Evolutionary conservation across 2,888 invertebrate species (phyloP).

Genomic region (Mactromeris polynyma): DNA sequence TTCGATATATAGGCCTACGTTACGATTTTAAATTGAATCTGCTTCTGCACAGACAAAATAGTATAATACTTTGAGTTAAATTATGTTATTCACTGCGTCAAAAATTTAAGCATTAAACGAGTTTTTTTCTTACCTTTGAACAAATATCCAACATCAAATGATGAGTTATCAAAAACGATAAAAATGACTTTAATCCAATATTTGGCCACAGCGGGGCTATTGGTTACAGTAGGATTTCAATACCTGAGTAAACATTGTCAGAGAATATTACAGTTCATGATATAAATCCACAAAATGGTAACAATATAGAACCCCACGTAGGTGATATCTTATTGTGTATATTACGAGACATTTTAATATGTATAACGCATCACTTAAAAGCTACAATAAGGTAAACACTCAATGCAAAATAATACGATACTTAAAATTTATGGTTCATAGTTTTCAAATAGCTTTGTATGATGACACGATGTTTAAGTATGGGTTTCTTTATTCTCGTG

Average conservation of each 20-base stretch:
- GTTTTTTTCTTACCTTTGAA: neutral
- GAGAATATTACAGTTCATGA: neutral
- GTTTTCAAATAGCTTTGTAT: neutral
- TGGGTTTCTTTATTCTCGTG: neutral
- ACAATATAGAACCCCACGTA: neutral
- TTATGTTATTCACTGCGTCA: too few relatives aligned
- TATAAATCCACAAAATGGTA: neutral
- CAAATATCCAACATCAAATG: neutral
- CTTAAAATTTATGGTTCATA: neutral
- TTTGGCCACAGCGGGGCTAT: neutral
- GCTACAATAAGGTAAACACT: neutral
- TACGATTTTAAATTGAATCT: too few relatives aligned
- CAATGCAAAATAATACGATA: neutral
- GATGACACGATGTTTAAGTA: neutral
- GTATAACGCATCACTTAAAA: neutral
- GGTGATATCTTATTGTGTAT: neutral
- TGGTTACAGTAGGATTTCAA: neutral
- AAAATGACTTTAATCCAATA: neutral
- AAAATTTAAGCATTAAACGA: too few relatives aligned
- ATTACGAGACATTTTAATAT: neutral
- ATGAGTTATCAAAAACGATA: neutral
- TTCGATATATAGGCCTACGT: too few relatives aligned
- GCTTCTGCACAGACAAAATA: too few relatives aligned
- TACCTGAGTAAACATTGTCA: neutral
- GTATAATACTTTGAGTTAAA: too few relatives aligned